phyloP scores from a whole-genome alignment of 2,113 vertebrate species.

The Saccopteryx leptura region DNA sequence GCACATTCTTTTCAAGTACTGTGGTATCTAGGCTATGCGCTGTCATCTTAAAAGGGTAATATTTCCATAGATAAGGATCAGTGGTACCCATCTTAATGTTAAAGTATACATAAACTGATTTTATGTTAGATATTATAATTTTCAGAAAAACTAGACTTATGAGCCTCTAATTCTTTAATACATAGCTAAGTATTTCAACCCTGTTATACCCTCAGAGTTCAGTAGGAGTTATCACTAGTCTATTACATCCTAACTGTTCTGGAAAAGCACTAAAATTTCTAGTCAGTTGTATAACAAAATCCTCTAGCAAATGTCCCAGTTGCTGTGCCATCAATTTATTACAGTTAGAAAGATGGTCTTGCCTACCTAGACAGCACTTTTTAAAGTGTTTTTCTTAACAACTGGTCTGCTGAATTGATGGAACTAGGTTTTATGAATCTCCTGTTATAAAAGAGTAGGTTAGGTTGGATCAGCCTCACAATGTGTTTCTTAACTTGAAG shows the following conservation, averaged over 20 bases:
- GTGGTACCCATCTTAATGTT: constrained; percentile 37
- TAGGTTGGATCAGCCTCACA: not conserved
- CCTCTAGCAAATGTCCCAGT: not conserved
- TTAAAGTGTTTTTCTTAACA: not conserved
- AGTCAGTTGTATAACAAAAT: not conserved
- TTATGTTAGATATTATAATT: constrained; percentile 12
- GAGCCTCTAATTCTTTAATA: constrained; percentile 29
- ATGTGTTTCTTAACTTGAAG: not conserved
- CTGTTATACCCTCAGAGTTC: constrained; percentile 20
- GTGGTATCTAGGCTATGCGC: not conserved
- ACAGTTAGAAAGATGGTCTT: constrained; percentile 8
- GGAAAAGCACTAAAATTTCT: constrained; percentile 19
- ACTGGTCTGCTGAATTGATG: not conserved
- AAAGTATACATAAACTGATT: constrained; percentile 12
- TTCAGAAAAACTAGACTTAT: constrained; percentile 15
- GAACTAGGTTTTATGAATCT: constrained; percentile 26
- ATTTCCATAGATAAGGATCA: not conserved
- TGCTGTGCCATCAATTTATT: not conserved
- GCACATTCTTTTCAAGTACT: not conserved
- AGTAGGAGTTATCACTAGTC: not conserved
- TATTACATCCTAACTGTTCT: constrained; percentile 9
- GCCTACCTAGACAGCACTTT: not conserved
- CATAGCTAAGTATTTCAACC: constrained; percentile 43
- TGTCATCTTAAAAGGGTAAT: constrained; percentile 18
- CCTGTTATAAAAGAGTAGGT: constrained; percentile 6